Evolutionary conservation across 2,888 invertebrate genomes (phyloP).

Genomic region (Pterostichus niger): DNA sequence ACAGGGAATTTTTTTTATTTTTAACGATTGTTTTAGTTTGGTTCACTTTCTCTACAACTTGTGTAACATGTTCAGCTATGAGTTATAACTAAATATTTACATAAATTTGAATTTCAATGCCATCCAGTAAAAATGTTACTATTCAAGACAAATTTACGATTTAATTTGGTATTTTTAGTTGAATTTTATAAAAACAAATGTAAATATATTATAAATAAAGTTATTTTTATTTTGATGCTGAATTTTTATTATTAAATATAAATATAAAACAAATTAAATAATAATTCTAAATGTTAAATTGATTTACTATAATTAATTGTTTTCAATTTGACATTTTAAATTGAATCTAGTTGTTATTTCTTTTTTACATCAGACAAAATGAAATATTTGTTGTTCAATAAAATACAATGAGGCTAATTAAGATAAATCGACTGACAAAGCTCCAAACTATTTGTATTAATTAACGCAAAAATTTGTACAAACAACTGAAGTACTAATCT

Average conservation of each 20-base stretch:
- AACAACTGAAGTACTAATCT: slow-evolving; percentile 8
- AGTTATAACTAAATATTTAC: slow-evolving; percentile 26
- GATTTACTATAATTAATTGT: too few species aligned
- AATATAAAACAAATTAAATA: too few species aligned
- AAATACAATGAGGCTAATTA: slow-evolving; percentile 2
- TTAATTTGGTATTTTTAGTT: slow-evolving; percentile 18
- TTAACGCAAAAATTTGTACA: slow-evolving; percentile 1
- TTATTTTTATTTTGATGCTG: too few species aligned
- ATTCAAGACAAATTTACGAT: slow-evolving; percentile 4
- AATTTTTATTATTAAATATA: too few species aligned
- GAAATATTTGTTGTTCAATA: too few species aligned
- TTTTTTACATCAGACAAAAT: too few species aligned
- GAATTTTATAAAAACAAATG: too few species aligned
- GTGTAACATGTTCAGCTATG: not conserved
- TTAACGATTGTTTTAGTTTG: slow-evolving; percentile 4
- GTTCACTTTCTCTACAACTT: slow-evolving; percentile 11
- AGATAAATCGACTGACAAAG: slow-evolving; percentile 9
- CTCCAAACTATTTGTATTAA: slow-evolving; percentile 5
- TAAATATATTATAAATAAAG: too few species aligned
- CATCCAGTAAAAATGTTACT: slow-evolving; percentile 8
- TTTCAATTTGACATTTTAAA: too few species aligned
- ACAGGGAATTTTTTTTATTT: not conserved
- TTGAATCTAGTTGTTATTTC: too few species aligned
- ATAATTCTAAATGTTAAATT: too few species aligned
- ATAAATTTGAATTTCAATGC: slow-evolving; percentile 54